Evolutionary conservation across 1,140 invertebrate species (phyloP).

Genomic region (Hylaeus volcanicus): DNA sequence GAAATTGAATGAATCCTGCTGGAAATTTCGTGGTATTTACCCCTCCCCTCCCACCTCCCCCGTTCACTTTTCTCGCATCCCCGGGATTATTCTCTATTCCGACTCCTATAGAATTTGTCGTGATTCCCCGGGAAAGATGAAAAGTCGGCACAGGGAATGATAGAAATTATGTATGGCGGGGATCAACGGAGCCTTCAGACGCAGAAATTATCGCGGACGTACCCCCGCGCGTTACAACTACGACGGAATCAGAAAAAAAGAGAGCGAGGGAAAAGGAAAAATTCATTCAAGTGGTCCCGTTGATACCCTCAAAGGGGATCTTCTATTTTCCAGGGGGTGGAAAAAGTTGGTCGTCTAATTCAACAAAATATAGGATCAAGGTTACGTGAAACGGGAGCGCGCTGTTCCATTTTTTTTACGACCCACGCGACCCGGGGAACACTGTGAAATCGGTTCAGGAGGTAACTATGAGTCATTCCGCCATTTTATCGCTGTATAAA

Average conservation of each 20-base stretch:
- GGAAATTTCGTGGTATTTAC: too few species aligned
- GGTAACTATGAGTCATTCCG: constrained; percentile 2
- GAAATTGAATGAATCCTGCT: too few species aligned
- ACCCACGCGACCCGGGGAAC: not conserved
- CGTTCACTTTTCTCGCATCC: too few species aligned
- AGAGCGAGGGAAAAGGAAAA: not conserved
- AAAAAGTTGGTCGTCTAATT: constrained; percentile 8
- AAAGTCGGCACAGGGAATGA: too few species aligned
- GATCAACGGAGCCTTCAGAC: too few species aligned
- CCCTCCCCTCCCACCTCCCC: too few species aligned
- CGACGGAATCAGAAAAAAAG: too few species aligned
- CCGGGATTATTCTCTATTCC: too few species aligned
- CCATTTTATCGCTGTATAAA: not conserved
- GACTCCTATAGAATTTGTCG: too few species aligned
- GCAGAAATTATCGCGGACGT: not conserved
- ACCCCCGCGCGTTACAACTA: not conserved
- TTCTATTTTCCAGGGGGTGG: not conserved
- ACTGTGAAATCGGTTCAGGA: constrained; percentile 20
- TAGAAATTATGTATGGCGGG: too few species aligned
- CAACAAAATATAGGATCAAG: constrained; percentile 10
- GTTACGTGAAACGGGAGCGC: constrained; percentile 25
- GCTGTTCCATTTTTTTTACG: constrained; percentile 42
- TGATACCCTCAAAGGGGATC: constrained; percentile 15
- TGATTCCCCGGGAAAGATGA: too few species aligned
- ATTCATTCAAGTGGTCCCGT: not conserved